phyloP scores from a whole-genome alignment of 2,888 invertebrate genomes.

The Melanostoma scalare region DNA sequence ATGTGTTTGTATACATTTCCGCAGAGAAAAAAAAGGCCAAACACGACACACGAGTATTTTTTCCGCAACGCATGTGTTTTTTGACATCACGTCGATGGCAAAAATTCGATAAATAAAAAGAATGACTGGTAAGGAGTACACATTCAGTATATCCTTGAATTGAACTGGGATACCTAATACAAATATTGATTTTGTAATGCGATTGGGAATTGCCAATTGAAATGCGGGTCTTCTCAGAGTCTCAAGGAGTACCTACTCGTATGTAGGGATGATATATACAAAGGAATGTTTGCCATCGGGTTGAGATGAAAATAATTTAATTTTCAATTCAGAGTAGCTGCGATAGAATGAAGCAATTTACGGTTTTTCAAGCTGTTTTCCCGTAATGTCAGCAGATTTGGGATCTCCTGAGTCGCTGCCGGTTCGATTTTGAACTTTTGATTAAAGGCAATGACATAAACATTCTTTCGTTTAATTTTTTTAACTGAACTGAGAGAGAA shows the following conservation, averaged over 20 bases:
- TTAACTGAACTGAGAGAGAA: too few relatives aligned
- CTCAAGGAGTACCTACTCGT: neutral
- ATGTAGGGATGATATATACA: neutral
- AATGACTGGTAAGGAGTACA: too few relatives aligned
- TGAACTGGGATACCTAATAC: conserved; percentile 48
- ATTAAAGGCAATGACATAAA: neutral
- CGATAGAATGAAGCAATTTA: conserved; percentile 13
- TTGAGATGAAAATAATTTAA: conserved; percentile 13
- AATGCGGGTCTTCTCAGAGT: conserved; percentile 46
- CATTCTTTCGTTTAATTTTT: neutral
- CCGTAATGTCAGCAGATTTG: neutral
- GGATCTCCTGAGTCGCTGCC: neutral
- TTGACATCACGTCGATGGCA: conserved; percentile 27
- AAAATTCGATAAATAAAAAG: neutral
- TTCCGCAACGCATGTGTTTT: conserved; percentile 39
- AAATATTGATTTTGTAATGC: conserved; percentile 71
- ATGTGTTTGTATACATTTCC: neutral
- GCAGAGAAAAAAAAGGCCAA: neutral
- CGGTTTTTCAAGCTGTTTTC: neutral
- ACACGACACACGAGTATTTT: neutral
- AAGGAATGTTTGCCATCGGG: neutral
- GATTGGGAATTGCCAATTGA: conserved; percentile 67
- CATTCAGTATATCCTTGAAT: neutral
- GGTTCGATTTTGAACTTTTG: neutral
- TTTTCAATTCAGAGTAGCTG: neutral